Percentiles rank a stretch among this genome's conserved stretches.
Evolutionary conservation across 2,888 invertebrate genomes (phyloP).

Genomic region (Zhuqinia jingwanae): DNA sequence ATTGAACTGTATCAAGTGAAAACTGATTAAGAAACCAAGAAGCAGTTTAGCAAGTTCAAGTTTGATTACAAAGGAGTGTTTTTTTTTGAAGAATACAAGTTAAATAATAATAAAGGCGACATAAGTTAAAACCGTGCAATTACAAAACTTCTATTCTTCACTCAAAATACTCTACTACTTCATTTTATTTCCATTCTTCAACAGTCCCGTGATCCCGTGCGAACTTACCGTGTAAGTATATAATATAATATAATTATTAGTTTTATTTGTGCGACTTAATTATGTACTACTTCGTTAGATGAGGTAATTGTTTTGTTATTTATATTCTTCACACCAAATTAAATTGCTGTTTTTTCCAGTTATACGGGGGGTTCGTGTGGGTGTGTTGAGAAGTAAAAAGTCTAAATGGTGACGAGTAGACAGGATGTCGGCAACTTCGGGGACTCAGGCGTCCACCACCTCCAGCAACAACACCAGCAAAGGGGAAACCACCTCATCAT

Average conservation of each 20-base stretch:
- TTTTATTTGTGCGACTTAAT: neutral
- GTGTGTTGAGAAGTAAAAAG: constrained; percentile 74
- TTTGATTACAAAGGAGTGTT: too few species aligned
- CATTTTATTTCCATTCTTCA: constrained; percentile 68
- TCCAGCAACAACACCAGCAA: too few species aligned
- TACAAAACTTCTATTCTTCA: too few species aligned
- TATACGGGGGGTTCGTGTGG: constrained; percentile 78
- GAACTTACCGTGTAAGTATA: constrained; percentile 79
- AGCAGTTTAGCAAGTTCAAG: too few species aligned
- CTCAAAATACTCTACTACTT: too few species aligned
- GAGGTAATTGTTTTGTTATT: neutral
- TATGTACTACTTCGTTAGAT: neutral
- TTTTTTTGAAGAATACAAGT: too few species aligned
- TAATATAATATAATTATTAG: too few species aligned
- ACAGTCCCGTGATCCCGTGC: constrained; percentile 75
- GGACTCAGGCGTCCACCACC: constrained; percentile 78
- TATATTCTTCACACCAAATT: too few species aligned
- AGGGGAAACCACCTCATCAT: constrained; percentile 77
- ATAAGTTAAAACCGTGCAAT: too few species aligned
- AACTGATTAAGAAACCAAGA: too few species aligned
- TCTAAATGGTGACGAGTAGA: constrained; percentile 79
- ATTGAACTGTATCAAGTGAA: too few species aligned
- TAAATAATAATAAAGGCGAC: too few species aligned
- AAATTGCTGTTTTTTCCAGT: constrained; percentile 63
- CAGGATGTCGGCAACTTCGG: constrained; percentile 79